Conservation (phyloP, 2,113 vertebrate species). For the Chascanopsetta lugubris region DNA sequence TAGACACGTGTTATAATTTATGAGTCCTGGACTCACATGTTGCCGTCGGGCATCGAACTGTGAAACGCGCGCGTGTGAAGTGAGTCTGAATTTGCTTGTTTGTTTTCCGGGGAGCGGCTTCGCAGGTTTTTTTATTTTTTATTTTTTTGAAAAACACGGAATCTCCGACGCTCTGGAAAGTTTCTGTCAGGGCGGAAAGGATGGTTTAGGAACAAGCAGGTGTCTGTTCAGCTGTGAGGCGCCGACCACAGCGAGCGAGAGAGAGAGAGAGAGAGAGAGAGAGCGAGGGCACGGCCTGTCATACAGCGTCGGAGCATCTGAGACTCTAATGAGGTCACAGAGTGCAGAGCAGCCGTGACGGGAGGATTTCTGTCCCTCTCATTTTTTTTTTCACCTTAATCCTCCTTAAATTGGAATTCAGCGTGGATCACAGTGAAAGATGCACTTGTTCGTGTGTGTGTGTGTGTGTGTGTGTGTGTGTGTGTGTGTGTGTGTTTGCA, state of each 20-base stretch:
- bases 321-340: slow-evolving; percentile 39
- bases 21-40: neutral
- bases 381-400: neutral
- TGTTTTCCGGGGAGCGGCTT: slow-evolving; percentile 62
- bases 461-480: neutral
- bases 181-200: slow-evolving; percentile 54
- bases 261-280: too few relatives aligned
- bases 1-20: slow-evolving; percentile 4
- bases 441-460: neutral
- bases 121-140: slow-evolving; percentile 17
- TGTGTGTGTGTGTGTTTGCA: slow-evolving; percentile 1
- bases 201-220: slow-evolving; percentile 64
- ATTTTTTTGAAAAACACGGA: slow-evolving; percentile 54
- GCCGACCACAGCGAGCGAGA: slow-evolving; percentile 8
- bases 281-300: too few relatives aligned
- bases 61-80: slow-evolving; percentile 35
- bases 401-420: neutral
- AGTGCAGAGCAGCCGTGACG: slow-evolving; percentile 7
- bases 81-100: slow-evolving; percentile 33
- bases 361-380: neutral
- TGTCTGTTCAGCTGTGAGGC: slow-evolving; percentile 58
- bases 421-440: neutral
- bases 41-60: slow-evolving; percentile 21
- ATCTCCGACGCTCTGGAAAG: slow-evolving; percentile 59
- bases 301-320: slow-evolving; percentile 40